These are phyloP conservation scores for Epinotia brunnichana DNA, from an alignment of 2,888 invertebrate genomes.

Conservation along the genomic window DNA sequence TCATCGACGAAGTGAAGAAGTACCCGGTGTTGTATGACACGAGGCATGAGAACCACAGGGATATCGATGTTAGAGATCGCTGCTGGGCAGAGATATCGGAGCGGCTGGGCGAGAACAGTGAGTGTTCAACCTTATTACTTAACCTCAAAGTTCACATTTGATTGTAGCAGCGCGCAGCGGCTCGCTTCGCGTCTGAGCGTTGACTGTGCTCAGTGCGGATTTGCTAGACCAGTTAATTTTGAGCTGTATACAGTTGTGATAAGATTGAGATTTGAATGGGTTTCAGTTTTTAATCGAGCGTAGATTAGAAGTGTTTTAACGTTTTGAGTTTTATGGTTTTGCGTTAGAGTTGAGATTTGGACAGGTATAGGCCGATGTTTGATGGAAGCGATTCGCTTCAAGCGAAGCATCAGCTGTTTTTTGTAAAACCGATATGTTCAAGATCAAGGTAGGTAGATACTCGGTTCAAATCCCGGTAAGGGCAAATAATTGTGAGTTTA, in stretches of 20 bases:
- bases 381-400: slow-evolving; percentile 2
- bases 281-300: not conserved
- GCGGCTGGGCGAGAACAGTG: slow-evolving; percentile 71
- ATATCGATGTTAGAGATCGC: slow-evolving; percentile 73
- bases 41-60: slow-evolving; percentile 73
- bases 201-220: slow-evolving; percentile 22
- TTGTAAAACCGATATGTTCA: not conserved
- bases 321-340: slow-evolving; percentile 17
- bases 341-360: not conserved
- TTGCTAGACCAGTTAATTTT: not conserved
- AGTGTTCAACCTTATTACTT: slow-evolving; percentile 49
- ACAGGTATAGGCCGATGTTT: not conserved
- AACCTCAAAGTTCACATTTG: not conserved
- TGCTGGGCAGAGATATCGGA: slow-evolving; percentile 78
- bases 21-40: slow-evolving; percentile 78
- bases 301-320: not conserved
- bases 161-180: not conserved
- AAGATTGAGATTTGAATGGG: not conserved
- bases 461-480: too few species aligned
- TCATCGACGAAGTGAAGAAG: slow-evolving; percentile 77
- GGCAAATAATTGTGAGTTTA: too few species aligned
- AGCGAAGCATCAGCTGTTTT: slow-evolving; percentile 1
- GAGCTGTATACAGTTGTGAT: not conserved
- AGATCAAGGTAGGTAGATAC: too few species aligned
- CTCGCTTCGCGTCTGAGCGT: slow-evolving; percentile 6